A percentile compares a stretch with the other conserved stretches of the same genome.
Conservation (phyloP, 2,888 invertebrate genomes). For the Glyphotaelius pellucidus region DNA sequence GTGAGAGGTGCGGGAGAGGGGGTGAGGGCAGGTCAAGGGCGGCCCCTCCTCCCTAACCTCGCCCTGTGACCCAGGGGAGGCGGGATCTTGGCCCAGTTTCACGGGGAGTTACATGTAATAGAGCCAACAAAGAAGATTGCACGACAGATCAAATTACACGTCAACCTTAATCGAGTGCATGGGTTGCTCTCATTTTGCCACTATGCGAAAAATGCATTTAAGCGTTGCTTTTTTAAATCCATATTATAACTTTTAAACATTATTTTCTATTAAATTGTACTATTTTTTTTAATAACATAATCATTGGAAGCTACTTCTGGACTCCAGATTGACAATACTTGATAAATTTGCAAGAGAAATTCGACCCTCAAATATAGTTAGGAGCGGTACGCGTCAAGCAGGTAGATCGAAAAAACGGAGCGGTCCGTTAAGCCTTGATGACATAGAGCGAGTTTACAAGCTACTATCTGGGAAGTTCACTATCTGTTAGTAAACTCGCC, state of each 20-base stretch:
- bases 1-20: neutral
- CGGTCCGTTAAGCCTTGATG: no score
- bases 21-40: neutral
- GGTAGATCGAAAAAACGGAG: no score
- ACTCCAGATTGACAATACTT: no score
- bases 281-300: neutral
- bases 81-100: neutral
- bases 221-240: neutral
- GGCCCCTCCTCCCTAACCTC: neutral
- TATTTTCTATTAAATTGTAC: no score
- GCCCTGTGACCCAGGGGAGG: neutral
- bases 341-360: no score
- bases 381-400: no score
- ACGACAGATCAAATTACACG: neutral
- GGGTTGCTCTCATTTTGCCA: neutral
- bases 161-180: neutral
- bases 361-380: no score
- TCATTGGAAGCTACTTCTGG: neutral
- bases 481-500: no score
- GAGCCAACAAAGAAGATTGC: neutral
- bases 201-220: neutral
- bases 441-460: no score
- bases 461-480: no score
- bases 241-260: no score
- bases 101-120: neutral